A percentile compares a stretch with the other conserved stretches of the same genome.
Evolutionary conservation across 2,888 invertebrate species (phyloP).

Genomic region (Megastigmus dorsalis): DNA sequence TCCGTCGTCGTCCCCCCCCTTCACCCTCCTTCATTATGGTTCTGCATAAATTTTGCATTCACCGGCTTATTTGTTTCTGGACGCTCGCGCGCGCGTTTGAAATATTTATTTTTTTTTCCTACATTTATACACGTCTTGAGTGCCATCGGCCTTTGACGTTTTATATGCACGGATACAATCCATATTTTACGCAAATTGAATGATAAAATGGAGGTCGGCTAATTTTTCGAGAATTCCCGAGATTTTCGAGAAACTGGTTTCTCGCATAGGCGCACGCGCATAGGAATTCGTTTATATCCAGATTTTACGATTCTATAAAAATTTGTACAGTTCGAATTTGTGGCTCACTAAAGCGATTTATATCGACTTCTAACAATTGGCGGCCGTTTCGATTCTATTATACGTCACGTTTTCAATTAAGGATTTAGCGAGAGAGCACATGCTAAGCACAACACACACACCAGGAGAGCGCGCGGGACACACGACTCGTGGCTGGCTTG

Average conservation of each 20-base stretch:
- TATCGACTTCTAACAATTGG: background rate
- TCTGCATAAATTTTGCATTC: constrained; percentile 26
- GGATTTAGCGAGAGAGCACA: background rate
- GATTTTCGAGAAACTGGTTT: too few relatives aligned
- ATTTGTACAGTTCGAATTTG: too few relatives aligned
- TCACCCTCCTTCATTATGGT: background rate
- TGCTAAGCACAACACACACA: too few relatives aligned
- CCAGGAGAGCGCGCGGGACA: too few relatives aligned
- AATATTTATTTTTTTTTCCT: constrained; percentile 3
- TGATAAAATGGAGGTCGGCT: too few relatives aligned
- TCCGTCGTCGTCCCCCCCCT: too few relatives aligned
- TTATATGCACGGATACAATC: constrained; percentile 8
- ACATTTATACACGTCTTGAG: constrained; percentile 9
- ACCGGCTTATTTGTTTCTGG: constrained; percentile 6
- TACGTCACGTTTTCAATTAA: constrained; percentile 30
- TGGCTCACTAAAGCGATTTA: too few relatives aligned
- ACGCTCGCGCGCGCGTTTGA: background rate
- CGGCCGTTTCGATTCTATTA: background rate
- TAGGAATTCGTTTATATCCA: too few relatives aligned
- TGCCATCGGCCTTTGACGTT: background rate
- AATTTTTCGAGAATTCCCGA: too few relatives aligned
- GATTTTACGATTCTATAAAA: too few relatives aligned
- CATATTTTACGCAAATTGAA: background rate
- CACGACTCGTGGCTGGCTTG: too few relatives aligned
- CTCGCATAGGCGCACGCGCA: too few relatives aligned